phyloP scores from a whole-genome alignment of 2,113 vertebrate species.

The Zingel zingel region DNA sequence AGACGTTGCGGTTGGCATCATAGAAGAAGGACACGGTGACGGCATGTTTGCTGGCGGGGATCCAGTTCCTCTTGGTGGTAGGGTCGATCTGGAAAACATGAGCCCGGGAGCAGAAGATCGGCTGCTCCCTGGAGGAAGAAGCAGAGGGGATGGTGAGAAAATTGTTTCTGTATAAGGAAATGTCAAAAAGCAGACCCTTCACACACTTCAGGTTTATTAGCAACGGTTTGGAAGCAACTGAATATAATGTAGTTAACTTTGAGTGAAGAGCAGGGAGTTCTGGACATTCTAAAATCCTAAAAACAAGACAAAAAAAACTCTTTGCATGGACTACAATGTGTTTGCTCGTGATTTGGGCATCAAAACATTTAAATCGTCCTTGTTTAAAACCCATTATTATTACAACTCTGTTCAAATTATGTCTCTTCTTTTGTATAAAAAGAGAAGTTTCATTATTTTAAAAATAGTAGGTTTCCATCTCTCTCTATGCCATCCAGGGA shows the following conservation, averaged over 20 bases:
- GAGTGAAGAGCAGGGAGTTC: not conserved
- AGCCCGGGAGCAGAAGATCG: constrained; percentile 95
- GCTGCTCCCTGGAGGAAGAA: constrained; percentile 90
- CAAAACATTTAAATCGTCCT: not conserved
- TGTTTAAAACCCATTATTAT: not conserved
- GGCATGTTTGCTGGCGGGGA: constrained; percentile 96
- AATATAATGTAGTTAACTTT: not conserved
- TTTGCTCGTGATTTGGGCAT: not conserved
- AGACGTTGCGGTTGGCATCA: constrained; percentile 92
- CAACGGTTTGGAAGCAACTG: not conserved
- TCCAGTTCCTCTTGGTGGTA: constrained; percentile 95
- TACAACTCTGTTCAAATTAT: not conserved
- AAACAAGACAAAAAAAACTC: not conserved
- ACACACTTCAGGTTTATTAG: not conserved
- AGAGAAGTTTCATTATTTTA: constrained; percentile 8
- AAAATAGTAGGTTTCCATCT: not conserved
- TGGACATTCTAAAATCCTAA: not conserved
- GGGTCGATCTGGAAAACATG: constrained; percentile 99
- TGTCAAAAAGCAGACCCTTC: not conserved
- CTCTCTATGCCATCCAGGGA: constrained; percentile 27
- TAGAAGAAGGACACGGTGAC: constrained; percentile 97
- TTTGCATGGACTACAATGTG: not conserved
- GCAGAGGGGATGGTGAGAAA: not conserved
- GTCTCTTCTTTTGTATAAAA: not conserved
- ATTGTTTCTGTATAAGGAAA: not conserved